Evolutionary conservation across 2,888 invertebrate genomes (phyloP), one percentile per base, ranked within the genome.

Genomic region (Sicus ferrugineus): DNA sequence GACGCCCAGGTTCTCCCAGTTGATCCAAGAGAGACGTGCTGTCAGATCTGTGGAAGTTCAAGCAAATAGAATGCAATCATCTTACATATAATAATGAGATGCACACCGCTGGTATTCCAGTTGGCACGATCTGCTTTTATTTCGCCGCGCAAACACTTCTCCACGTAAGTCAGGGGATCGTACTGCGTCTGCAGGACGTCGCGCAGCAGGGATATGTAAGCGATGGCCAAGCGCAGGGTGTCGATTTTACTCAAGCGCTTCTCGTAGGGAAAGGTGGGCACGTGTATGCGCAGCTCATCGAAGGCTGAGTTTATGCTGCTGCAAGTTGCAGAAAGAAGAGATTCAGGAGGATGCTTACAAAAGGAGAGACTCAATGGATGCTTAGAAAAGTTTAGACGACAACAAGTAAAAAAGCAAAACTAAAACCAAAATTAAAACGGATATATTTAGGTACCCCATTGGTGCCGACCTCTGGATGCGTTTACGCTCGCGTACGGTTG

Each of bases 221-320:
- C 98, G 73, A 98, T 98, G 50, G 98, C 98, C 76, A 99, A 87
- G 0, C 98, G 90, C 38, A 99, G 88, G 0, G 99, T 98, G 88
- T 99, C 99, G 79, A 99, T 99, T 87, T 99, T 99, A 80, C 97
- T 98, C 42, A 99, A 89, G 28, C 98, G 88, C 85, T 98, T 98
- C 87, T 99, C 99, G 85, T 97, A 99, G 0, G 98, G 98, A 86
- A 99, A 99, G 72, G 98, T 99, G 63, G 99, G 99, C 78, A 99
- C 98, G 88, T 97, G 97, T 77, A 94, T 93, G 68, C 98, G 90
- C 81, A 99, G 91, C 86, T 97, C 97, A 89, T 98, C 97, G 90
- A 98, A 98, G 86, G 97, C 98, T 87, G 96, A 95, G 91, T 97
- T 97, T 89, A 98, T 98, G 91, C 97, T 98, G 92, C 94, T 95